Evolutionary conservation across 2,113 vertebrate genomes (phyloP).

Genomic region (Anseranas semipalmata): DNA sequence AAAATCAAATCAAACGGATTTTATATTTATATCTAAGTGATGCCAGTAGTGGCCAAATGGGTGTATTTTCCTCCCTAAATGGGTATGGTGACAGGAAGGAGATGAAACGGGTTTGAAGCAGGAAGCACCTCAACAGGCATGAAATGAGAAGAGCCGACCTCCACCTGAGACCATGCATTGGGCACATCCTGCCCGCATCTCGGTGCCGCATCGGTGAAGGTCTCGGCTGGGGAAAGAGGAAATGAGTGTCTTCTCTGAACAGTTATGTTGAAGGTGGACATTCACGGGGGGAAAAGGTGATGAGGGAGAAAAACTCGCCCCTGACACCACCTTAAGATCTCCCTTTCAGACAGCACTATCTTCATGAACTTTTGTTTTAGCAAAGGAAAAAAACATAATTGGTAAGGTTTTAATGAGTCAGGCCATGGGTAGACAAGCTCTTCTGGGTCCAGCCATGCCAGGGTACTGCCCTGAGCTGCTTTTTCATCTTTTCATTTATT

Average conservation of each 20-base stretch:
- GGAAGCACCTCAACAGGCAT: neutral
- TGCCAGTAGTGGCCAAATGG: neutral
- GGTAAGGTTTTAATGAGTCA: neutral
- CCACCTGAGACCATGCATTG: neutral
- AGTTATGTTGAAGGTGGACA: neutral
- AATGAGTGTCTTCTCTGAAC: neutral
- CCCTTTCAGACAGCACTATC: neutral
- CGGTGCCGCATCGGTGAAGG: accelerated
- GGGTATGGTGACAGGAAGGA: neutral
- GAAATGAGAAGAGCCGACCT: constrained; percentile 5
- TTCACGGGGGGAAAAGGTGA: neutral
- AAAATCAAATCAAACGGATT: neutral
- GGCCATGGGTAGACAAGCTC: neutral
- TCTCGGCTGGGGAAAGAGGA: neutral
- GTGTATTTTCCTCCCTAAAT: neutral
- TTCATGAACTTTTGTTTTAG: neutral
- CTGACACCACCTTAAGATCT: neutral
- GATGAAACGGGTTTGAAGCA: neutral
- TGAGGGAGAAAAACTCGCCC: neutral
- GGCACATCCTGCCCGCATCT: neutral
- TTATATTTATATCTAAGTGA: neutral
- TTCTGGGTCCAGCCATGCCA: neutral
- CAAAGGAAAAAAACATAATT: neutral
- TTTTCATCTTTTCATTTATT: neutral
- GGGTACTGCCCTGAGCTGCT: neutral